A percentile compares a stretch with the other conserved stretches of the same genome.
Evolutionary conservation across 2,113 vertebrate genomes (phyloP).

Genomic region (Ammodytes marinus): DNA sequence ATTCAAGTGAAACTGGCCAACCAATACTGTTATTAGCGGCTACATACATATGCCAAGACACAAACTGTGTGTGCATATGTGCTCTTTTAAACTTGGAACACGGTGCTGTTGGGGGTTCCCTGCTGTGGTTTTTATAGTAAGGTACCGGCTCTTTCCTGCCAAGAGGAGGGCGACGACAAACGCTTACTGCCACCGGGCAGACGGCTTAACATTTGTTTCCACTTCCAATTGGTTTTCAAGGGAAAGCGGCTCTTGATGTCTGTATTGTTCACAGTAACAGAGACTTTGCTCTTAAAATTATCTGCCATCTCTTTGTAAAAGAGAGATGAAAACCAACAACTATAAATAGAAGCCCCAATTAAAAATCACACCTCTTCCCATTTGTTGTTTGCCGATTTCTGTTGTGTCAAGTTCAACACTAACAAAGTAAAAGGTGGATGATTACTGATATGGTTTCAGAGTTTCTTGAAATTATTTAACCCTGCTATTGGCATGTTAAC

Average conservation of each 20-base stretch:
- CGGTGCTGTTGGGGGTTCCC: conserved; percentile 43
- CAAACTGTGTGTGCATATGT: conserved; percentile 26
- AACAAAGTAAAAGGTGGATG: background rate
- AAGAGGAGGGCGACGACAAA: conserved; percentile 39
- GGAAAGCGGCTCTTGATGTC: conserved; percentile 11
- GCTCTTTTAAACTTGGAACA: conserved; percentile 28
- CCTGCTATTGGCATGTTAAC: background rate
- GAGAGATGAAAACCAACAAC: conserved; percentile 7
- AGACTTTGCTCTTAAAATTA: conserved; percentile 10
- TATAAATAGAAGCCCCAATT: conserved; percentile 12
- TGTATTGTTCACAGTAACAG: conserved; percentile 12
- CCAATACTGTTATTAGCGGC: conserved; percentile 6
- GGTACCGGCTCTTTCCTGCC: conserved; percentile 32
- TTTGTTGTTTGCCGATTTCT: background rate
- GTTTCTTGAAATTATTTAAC: background rate
- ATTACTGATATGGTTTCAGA: background rate
- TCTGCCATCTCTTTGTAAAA: conserved; percentile 2
- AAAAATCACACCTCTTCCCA: background rate
- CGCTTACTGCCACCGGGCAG: conserved; percentile 24
- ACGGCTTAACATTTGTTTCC: conserved; percentile 26
- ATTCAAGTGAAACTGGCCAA: conserved; percentile 20
- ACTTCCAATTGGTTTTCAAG: conserved; percentile 10
- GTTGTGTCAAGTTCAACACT: background rate
- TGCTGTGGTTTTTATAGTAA: conserved; percentile 52
- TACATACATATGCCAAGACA: conserved; percentile 14